Conservation (phyloP, 2,113 vertebrate species). For the Ictidomys tridecemlineatus region DNA sequence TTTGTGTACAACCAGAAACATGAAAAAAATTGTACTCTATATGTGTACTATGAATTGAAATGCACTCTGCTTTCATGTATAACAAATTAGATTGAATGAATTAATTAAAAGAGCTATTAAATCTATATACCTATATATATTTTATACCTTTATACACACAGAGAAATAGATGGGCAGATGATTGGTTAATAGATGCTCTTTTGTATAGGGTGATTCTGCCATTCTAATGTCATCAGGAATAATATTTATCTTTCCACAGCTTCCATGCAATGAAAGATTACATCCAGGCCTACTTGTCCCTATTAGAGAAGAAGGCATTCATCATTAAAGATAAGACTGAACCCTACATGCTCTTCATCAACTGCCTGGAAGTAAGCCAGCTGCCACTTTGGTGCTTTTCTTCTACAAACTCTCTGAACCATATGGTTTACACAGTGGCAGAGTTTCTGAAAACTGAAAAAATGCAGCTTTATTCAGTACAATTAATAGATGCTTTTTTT, state of each 20-base stretch:
- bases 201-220: background rate
- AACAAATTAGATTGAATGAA: too few relatives aligned
- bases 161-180: background rate
- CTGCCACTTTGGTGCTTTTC: rapidly evolving
- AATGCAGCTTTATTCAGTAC: background rate
- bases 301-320: conserved; percentile 89
- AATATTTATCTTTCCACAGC: conserved; percentile 84
- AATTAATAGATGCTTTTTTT: rapidly evolving
- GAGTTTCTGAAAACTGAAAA: background rate
- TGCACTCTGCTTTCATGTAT: too few relatives aligned
- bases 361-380: conserved; percentile 93
- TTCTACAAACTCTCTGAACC: background rate
- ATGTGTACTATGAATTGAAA: too few relatives aligned
- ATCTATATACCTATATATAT: rapidly evolving
- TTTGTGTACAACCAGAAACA: too few relatives aligned
- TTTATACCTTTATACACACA: background rate
- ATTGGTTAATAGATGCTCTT: too few relatives aligned
- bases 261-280: conserved; percentile 92
- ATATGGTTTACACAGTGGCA: rapidly evolving
- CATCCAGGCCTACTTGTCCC: conserved; percentile 90
- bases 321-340: conserved; percentile 91
- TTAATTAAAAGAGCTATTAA: too few relatives aligned
- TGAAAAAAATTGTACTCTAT: too few relatives aligned
- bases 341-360: conserved; percentile 94
- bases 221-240: background rate